Conservation (phyloP, 1,140 invertebrate genomes). For the Papilio polytes region DNA sequence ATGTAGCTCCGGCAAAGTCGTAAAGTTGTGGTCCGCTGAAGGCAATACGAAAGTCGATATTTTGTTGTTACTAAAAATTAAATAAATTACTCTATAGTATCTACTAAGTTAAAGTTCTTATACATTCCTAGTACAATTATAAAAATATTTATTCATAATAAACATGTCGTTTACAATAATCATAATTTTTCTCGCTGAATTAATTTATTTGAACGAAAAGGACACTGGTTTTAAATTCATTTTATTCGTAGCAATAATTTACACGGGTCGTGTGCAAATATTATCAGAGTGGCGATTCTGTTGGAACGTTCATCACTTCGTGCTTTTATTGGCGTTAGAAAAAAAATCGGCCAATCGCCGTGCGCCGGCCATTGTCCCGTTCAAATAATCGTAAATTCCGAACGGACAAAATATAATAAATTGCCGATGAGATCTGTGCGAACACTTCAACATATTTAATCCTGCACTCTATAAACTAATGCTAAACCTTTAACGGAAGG, state of each 20-base stretch:
- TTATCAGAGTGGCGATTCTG: constrained; percentile 24
- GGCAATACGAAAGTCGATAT: constrained; percentile 62
- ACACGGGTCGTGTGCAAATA: constrained; percentile 22
- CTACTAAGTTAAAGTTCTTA: no score
- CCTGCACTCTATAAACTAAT: constrained; percentile 28
- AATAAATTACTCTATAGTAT: no score
- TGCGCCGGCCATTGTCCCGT: constrained; percentile 67
- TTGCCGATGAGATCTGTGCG: constrained; percentile 82
- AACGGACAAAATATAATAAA: constrained; percentile 84
- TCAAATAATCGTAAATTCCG: constrained; percentile 82
- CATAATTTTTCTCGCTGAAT: background rate
- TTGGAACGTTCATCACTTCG: constrained; percentile 55
- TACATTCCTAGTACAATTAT: no score
- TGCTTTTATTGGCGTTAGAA: constrained; percentile 78
- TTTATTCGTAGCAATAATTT: constrained; percentile 26
- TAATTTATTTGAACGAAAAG: constrained; percentile 13
- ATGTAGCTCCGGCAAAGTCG: constrained; percentile 64
- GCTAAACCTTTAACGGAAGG: constrained; percentile 36
- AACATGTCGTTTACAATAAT: background rate
- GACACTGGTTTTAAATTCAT: constrained; percentile 25
- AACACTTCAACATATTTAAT: constrained; percentile 63
- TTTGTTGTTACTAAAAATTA: constrained; percentile 45
- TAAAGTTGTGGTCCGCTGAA: constrained; percentile 64
- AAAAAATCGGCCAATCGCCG: constrained; percentile 73
- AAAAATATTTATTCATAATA: background rate